Conservation (phyloP, 2,888 invertebrate genomes). For the Drosophila macrospina region DNA sequence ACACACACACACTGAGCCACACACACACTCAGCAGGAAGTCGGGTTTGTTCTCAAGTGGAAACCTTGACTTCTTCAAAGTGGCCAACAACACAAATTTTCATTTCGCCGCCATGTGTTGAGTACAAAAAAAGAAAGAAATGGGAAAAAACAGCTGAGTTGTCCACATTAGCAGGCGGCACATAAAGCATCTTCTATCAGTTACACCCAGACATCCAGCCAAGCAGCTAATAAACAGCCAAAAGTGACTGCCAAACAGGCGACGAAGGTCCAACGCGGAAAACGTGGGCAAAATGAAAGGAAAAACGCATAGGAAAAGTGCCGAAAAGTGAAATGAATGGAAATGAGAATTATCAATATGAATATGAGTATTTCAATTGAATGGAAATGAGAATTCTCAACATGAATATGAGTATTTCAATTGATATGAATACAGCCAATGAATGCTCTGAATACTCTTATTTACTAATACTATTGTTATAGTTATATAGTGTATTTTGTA, state of each 20-base stretch:
- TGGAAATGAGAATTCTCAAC: background rate
- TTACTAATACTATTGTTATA: no score
- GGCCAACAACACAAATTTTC: slow-evolving; percentile 63
- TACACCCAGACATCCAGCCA: slow-evolving; percentile 29
- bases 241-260: slow-evolving; percentile 47
- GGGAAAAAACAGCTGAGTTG: slow-evolving; percentile 56
- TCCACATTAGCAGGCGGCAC: slow-evolving; percentile 41
- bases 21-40: slow-evolving; percentile 66
- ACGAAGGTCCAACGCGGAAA: slow-evolving; percentile 53
- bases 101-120: slow-evolving; percentile 45
- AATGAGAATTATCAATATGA: background rate
- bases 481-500: no score
- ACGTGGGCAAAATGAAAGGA: slow-evolving; percentile 12
- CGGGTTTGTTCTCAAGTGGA: slow-evolving; percentile 52
- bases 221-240: slow-evolving; percentile 31
- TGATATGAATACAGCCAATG: background rate
- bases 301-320: background rate
- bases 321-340: slow-evolving; percentile 4
- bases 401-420: slow-evolving; percentile 1
- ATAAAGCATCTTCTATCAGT: slow-evolving; percentile 72
- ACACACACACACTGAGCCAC: slow-evolving; percentile 15
- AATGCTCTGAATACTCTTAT: no score
- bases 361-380: background rate
- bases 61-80: slow-evolving; percentile 81
- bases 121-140: slow-evolving; percentile 19